A percentile compares a stretch with the other conserved stretches of the same genome.
Evolutionary conservation across 2,797 vertebrate genomes (phyloP).

Genomic region (Simalia tracyae): DNA sequence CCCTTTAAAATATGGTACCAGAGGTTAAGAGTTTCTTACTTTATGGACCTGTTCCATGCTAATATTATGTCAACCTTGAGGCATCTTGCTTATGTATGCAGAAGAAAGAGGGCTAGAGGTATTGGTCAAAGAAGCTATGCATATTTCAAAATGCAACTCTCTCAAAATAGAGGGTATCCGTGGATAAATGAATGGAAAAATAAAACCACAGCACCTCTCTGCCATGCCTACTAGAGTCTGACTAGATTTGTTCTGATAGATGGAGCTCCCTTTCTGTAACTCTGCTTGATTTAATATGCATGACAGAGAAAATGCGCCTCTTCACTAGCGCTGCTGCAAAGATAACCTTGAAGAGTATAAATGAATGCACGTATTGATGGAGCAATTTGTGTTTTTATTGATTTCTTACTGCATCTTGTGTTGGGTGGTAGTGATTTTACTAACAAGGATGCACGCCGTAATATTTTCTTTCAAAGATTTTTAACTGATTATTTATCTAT

Average conservation of each 20-base stretch:
- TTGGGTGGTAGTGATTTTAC: conserved; percentile 63
- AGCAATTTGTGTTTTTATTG: conserved; percentile 76
- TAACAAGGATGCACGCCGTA: conserved; percentile 60
- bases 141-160: conserved; percentile 38
- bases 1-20: not conserved
- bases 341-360: conserved; percentile 78
- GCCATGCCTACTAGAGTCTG: conserved; percentile 33
- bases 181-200: not conserved
- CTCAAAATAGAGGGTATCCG: not conserved
- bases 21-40: not conserved
- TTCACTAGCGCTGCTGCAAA: conserved; percentile 63
- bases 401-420: conserved; percentile 66
- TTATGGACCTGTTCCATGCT: conserved; percentile 16
- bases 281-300: conserved; percentile 62
- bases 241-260: conserved; percentile 69
- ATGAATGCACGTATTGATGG: conserved; percentile 72
- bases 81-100: conserved; percentile 41
- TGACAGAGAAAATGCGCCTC: conserved; percentile 65
- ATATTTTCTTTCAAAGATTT: conserved; percentile 52
- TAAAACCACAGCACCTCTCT: conserved; percentile 37
- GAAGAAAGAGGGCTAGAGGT: not conserved
- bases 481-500: conserved; percentile 61
- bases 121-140: conserved; percentile 21
- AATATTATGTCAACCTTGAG: conserved; percentile 14
- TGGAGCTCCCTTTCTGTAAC: conserved; percentile 62